A percentile compares a stretch with the other conserved stretches of the same genome.
Conservation (phyloP, 2,888 invertebrate genomes). For the Caenorhabditis macrosperma region DNA sequence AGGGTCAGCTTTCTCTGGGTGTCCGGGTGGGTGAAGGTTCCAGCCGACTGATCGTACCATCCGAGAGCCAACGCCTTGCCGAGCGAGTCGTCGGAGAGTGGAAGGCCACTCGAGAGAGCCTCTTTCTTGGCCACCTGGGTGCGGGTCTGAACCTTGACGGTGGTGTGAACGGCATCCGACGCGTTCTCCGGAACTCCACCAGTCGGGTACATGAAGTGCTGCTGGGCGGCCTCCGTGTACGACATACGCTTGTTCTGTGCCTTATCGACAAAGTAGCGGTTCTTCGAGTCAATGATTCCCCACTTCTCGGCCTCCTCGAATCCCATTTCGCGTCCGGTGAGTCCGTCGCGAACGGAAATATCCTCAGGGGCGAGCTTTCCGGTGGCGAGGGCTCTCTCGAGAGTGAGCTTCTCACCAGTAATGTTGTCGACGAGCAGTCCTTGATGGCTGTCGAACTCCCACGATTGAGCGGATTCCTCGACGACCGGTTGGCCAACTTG, state of each 20-base stretch:
- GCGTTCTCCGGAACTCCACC: constrained; percentile 79
- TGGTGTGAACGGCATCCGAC: constrained; percentile 79
- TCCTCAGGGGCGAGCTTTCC: constrained; percentile 80
- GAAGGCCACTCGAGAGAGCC: constrained; percentile 70
- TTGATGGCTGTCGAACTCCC: constrained; percentile 86
- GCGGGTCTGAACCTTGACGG: constrained; percentile 77
- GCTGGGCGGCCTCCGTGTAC: constrained; percentile 89
- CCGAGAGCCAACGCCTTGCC: constrained; percentile 85
- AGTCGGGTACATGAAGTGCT: constrained; percentile 86
- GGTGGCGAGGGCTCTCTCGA: constrained; percentile 84
- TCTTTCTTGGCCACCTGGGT: constrained; percentile 79
- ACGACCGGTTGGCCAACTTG: constrained; percentile 78
- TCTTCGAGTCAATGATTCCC: constrained; percentile 81
- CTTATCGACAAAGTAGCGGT: constrained; percentile 79
- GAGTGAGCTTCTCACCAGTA: constrained; percentile 85
- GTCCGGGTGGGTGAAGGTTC: constrained; percentile 84
- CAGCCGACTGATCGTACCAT: constrained; percentile 87
- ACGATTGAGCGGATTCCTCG: constrained; percentile 78
- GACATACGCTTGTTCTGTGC: constrained; percentile 82
- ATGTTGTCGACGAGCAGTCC: constrained; percentile 87
- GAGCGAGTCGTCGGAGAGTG: constrained; percentile 70
- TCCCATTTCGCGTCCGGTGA: constrained; percentile 85
- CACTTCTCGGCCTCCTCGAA: constrained; percentile 82
- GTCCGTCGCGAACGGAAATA: constrained; percentile 87
- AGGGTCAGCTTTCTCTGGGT: constrained; percentile 86